Base-by-base conservation (phyloP, 2,888 invertebrate species). In the Stegophylla sp. region DNA sequence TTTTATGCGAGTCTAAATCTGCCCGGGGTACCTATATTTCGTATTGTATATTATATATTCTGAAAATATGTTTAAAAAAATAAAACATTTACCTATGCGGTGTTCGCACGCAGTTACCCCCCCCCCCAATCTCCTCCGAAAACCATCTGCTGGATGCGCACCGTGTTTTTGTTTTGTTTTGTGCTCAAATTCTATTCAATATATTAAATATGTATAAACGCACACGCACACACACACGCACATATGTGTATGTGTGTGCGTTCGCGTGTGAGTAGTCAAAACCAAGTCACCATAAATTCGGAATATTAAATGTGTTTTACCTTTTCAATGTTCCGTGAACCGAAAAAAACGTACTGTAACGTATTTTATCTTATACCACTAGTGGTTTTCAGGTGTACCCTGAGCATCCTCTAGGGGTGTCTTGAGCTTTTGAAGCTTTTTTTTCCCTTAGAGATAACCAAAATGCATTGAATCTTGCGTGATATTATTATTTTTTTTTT, bases 1-100 rank as follows among this genome's bases (percentile, higher is more conserved):
- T 76, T 76, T 28, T 67, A 45, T 76, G 26, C 10, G 43, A 45
- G n/a, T 56, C 9, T 43, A 67, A 76, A 76, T 76, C 43, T 67
- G 72, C n/a, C n/a, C 20, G n/a, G 1, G 2, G 9, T 15, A 17
- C 34, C 61, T 34, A 13, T 34, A 63, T 63, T 26, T 12, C 34
- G 15, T 45, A 45, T 41, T 75, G 23, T 51, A 41, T 63, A 63
- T 64, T 51, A 41, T 63, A 63, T 63, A 34, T 64, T 71, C 34
- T 1, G 28, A 67, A 69, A 51, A 69, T 69, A 69, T 17, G 20
- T 71, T 23, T 20, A 34, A 64, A 51, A 23, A n/a, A 48, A 17
- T 7, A 23, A 51, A 10, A 63, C 20, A 63, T 23, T 34, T 26
- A 12, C 48, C 2, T 17, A 48, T 15, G 13, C 48, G 0, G 34